These are phyloP conservation scores for Puma concolor DNA, from an alignment of 2,113 vertebrate genomes.

Conservation along the genomic window DNA sequence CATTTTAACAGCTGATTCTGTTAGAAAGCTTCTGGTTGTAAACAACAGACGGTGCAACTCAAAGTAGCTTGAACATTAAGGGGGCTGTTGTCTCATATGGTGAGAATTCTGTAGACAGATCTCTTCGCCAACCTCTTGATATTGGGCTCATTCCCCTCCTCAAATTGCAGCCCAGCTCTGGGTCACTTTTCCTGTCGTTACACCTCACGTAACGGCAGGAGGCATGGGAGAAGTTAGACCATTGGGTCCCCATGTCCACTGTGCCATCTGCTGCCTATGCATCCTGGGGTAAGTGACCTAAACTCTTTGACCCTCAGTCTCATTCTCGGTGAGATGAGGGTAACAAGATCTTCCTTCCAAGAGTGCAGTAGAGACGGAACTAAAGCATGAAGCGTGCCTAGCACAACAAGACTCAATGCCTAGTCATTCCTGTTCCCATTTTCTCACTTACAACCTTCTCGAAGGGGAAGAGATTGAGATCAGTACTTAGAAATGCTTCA, in stretches of 20 bases:
- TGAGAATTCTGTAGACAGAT: background rate
- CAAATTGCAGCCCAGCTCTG: background rate
- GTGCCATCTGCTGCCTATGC: background rate
- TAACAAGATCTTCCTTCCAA: background rate
- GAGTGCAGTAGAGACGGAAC: background rate
- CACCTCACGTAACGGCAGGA: fast-evolving
- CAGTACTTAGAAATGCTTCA: background rate
- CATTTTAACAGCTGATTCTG: background rate
- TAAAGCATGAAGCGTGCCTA: background rate
- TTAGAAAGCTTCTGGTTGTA: background rate
- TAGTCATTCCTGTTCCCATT: background rate
- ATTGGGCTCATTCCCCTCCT: background rate
- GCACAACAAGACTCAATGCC: background rate
- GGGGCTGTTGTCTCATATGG: background rate
- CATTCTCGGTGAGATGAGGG: background rate
- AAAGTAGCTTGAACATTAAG: slow-evolving; percentile 50
- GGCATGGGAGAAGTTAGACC: background rate
- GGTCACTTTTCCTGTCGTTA: background rate
- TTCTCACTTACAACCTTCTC: background rate
- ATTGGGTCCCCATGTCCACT: background rate
- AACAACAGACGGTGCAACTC: slow-evolving; percentile 45
- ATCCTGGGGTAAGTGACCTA: background rate
- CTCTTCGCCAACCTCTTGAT: background rate
- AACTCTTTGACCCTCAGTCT: background rate
- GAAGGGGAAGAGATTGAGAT: background rate